A percentile compares a stretch with the other conserved stretches of the same genome.
These are phyloP conservation scores for Andricus grossulariae DNA, from an alignment of 1,140 invertebrate genomes.

Conservation along the genomic window DNA sequence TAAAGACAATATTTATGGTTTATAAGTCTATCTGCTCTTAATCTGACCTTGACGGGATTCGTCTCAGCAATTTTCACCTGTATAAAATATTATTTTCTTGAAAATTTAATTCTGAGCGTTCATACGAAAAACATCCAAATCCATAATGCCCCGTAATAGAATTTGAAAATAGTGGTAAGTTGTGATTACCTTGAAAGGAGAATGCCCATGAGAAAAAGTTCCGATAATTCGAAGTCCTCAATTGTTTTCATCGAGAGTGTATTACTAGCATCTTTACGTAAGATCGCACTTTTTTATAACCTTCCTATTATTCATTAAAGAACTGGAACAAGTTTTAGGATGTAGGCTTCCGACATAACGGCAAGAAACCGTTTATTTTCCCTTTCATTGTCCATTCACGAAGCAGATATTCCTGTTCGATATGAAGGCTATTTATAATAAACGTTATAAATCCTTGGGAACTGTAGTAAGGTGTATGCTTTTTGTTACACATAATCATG, in stretches of 20 bases:
- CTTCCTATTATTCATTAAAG: neutral
- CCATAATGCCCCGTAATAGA: too few relatives aligned
- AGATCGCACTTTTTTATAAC: constrained; percentile 13
- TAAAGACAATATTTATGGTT: too few relatives aligned
- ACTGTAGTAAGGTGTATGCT: constrained; percentile 18
- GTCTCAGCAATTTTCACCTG: too few relatives aligned
- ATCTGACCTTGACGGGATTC: too few relatives aligned
- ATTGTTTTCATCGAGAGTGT: neutral
- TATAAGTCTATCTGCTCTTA: too few relatives aligned
- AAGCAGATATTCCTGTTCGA: constrained; percentile 18
- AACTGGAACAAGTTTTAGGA: constrained; percentile 23
- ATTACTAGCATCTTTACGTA: constrained; percentile 7
- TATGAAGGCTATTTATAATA: constrained; percentile 24
- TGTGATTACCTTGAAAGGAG: too few relatives aligned
- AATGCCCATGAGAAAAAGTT: neutral
- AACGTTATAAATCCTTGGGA: constrained; percentile 28
- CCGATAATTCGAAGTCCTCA: neutral
- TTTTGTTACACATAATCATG: constrained; percentile 9
- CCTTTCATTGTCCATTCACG: constrained; percentile 19
- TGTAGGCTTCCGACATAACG: constrained; percentile 30
- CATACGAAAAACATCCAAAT: too few relatives aligned
- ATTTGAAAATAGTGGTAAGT: too few relatives aligned
- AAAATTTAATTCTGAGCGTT: too few relatives aligned
- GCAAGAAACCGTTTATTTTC: constrained; percentile 22
- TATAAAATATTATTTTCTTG: too few relatives aligned